Evolutionary conservation across 2,113 vertebrate species (phyloP), one percentile per base, ranked within the genome.

Genomic region (Gasterosteus nipponicus): DNA sequence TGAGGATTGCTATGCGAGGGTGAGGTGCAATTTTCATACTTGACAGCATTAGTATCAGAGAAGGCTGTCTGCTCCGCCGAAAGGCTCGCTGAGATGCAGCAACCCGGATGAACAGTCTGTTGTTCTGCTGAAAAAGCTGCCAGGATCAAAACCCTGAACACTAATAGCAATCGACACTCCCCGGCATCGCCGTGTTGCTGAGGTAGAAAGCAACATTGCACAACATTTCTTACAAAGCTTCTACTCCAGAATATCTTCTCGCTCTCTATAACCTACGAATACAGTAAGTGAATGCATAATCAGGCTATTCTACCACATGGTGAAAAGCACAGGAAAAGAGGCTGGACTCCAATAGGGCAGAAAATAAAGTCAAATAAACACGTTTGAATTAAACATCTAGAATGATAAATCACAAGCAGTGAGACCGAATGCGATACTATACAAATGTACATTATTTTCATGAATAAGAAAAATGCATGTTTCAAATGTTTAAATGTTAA

Each of bases 121-220:
- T 82, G 63, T 69, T 83, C 38, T 77, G 69, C 63, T 78, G 64
- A 76, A 73, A 73, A 78, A 72, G 39, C 46, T 82, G 67, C 62
- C 56, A 78, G 64, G 75, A 63, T 80, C 59, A 78, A 87, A 82
- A 69, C 62, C 39, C 42, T 18, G 69, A 68, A 78, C 69, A 78
- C 39, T 39, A 68, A 68, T 69, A 69, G 69, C 35, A 60, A 42
- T 56, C 60, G 18, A 58, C 44, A 49, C 54, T 77, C 65, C 19
- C 68, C 63, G 33, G 73, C 63, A 75, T 64, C 62, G 53, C 44
- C 39, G 49, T 67, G 72, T 47, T 80, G 64, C 73, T 58, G 76
- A 75, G n/a, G 63, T 75, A 80, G 35, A 76, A 74, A 67, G 22
- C 16, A 66, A 54, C 19, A 39, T 60, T 5, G 15, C 15, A 76